phyloP scores from a whole-genome alignment of 2,888 invertebrate genomes.

The Philaethria dido region DNA sequence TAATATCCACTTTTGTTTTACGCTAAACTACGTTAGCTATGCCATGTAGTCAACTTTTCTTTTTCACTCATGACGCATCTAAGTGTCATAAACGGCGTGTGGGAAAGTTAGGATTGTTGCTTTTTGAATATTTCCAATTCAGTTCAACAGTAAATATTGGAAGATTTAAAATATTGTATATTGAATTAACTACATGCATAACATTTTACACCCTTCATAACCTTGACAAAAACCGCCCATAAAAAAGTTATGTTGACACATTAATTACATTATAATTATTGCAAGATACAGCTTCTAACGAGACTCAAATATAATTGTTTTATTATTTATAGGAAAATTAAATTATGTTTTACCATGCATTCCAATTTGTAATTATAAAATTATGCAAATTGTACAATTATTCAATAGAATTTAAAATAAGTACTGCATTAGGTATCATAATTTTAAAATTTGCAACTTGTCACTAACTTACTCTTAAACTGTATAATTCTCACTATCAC shows the following conservation, averaged over 20 bases:
- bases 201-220: conserved; percentile 21
- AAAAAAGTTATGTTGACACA: conserved; percentile 27
- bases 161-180: not conserved
- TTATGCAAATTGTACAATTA: not conserved
- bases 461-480: not conserved
- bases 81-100: conserved; percentile 54
- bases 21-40: conserved; percentile 22
- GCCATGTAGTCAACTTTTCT: conserved; percentile 55
- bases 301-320: not conserved
- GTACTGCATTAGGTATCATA: not conserved
- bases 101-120: conserved; percentile 49
- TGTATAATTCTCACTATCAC: not conserved
- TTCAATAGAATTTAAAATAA: not conserved
- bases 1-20: conserved; percentile 15
- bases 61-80: conserved; percentile 73
- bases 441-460: not conserved
- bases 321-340: not conserved
- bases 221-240: conserved; percentile 25
- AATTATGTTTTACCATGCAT: not conserved
- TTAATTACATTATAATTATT: conserved; percentile 25
- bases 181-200: not conserved
- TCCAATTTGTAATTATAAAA: not conserved
- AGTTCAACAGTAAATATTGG: not conserved
- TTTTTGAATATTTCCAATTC: not conserved
- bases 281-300: conserved; percentile 13